phyloP scores from a whole-genome alignment of 2,888 invertebrate genomes.

The Xestia rhomboidea region DNA sequence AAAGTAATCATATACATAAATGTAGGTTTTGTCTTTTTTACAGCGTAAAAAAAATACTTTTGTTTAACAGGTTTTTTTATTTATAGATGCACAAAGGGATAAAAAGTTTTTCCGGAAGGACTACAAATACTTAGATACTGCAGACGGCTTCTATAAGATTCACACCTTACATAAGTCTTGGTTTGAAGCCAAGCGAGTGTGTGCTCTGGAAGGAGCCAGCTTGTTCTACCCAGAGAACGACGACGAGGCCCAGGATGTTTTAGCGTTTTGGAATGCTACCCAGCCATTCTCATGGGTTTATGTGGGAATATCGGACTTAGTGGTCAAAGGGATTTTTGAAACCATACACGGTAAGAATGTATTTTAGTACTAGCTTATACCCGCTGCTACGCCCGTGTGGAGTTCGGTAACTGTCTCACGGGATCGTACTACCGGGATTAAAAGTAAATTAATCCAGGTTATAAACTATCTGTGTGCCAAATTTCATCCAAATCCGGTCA shows the following conservation, averaged over 20 bases:
- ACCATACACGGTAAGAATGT: constrained; percentile 29
- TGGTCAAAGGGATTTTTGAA: constrained; percentile 46
- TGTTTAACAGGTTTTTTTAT: background rate
- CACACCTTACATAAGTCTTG: constrained; percentile 78
- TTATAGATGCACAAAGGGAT: constrained; percentile 76
- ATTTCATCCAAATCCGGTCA: too few species aligned
- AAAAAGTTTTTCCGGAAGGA: constrained; percentile 81
- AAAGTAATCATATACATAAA: background rate
- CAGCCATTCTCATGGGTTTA: constrained; percentile 16
- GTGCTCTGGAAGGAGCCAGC: constrained; percentile 78
- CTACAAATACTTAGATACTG: constrained; percentile 75
- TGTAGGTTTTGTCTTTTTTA: background rate
- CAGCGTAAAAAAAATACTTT: background rate
- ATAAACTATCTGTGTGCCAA: too few species aligned
- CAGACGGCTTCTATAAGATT: constrained; percentile 81
- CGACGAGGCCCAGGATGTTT: constrained; percentile 70
- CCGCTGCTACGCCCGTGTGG: too few species aligned
- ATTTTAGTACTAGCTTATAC: background rate
- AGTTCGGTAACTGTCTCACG: too few species aligned
- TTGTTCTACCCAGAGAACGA: constrained; percentile 80
- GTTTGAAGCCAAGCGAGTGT: constrained; percentile 77
- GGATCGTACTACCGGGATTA: too few species aligned
- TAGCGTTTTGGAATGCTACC: constrained; percentile 33
- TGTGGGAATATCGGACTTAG: constrained; percentile 37
- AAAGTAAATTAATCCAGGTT: too few species aligned